Conservation (phyloP, 2,888 invertebrate species). For the Cecidostiba fungosa region DNA sequence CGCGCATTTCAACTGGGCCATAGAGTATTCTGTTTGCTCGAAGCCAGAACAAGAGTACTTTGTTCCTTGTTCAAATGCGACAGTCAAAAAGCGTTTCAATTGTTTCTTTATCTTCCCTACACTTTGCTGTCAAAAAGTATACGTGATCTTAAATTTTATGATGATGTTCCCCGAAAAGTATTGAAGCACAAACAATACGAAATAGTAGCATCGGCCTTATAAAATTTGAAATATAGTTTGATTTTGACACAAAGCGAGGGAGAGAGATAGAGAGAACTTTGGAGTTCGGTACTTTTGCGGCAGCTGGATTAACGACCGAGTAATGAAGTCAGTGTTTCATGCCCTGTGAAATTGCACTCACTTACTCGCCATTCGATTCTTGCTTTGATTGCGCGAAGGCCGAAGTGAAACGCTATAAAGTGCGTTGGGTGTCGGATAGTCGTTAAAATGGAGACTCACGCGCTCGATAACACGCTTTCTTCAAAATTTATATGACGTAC, state of each 20-base stretch:
- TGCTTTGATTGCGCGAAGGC: conserved; percentile 75
- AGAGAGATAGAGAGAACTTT: conserved; percentile 27
- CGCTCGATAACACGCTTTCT: conserved; percentile 31
- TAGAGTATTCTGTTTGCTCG: conserved; percentile 42
- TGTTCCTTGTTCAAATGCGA: conserved; percentile 34
- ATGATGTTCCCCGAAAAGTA: not conserved
- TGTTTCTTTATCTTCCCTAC: not conserved
- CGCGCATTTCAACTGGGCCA: conserved; percentile 17
- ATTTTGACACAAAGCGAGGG: conserved; percentile 28
- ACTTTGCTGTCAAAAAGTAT: no score
- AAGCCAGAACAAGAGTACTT: conserved; percentile 13
- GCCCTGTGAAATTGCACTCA: conserved; percentile 79
- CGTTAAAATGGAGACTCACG: conserved; percentile 48
- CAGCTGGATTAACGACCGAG: conserved; percentile 79
- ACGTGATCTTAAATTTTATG: not conserved
- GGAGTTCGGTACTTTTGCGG: conserved; percentile 55
- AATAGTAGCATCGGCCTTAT: not conserved
- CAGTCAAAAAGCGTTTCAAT: conserved; percentile 9
- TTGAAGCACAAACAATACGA: not conserved
- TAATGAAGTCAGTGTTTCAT: conserved; percentile 80
- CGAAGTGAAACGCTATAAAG: conserved; percentile 71
- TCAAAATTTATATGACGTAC: conserved; percentile 37
- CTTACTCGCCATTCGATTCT: conserved; percentile 77
- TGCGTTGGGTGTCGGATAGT: conserved; percentile 33
- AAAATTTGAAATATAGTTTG: conserved; percentile 50